Evolutionary conservation across 2,797 vertebrate genomes (phyloP).

Genomic region (Pelodytes ibericus): DNA sequence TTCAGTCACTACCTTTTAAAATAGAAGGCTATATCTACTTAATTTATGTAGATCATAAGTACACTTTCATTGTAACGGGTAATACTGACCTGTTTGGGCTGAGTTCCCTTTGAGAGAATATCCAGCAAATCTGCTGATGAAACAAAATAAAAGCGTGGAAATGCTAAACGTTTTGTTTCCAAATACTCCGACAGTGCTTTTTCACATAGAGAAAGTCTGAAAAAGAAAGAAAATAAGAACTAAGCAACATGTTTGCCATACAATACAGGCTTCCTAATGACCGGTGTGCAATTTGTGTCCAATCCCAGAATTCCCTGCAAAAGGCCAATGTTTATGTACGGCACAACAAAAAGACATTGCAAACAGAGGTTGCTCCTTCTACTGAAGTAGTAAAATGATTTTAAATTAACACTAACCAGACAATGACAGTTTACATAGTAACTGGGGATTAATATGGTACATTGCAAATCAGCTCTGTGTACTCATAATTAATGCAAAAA

Average conservation of each 20-base stretch:
- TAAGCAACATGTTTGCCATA: too few species aligned
- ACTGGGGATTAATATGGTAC: too few species aligned
- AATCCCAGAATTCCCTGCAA: neutral
- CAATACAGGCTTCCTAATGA: neutral
- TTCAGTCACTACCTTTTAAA: too few species aligned
- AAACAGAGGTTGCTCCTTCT: neutral
- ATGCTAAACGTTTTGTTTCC: conserved; percentile 75
- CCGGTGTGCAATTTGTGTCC: neutral
- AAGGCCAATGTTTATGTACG: neutral
- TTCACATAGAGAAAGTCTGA: conserved; percentile 73
- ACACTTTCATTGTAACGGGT: too few species aligned
- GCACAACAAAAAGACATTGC: neutral
- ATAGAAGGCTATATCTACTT: too few species aligned
- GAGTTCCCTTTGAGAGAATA: conserved; percentile 79
- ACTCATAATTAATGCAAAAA: too few species aligned
- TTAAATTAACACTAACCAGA: neutral
- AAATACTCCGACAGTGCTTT: conserved; percentile 77
- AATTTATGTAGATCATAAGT: too few species aligned
- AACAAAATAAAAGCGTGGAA: conserved; percentile 81
- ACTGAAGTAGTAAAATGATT: neutral
- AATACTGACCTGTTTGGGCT: conserved; percentile 74
- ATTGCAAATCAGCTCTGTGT: too few species aligned
- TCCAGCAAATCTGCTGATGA: conserved; percentile 83
- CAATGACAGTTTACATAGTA: too few species aligned
- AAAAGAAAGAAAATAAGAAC: conserved; percentile 27